These are phyloP conservation scores for Anseranas semipalmata DNA, from an alignment of 2,113 vertebrate species.

Conservation along the genomic window DNA sequence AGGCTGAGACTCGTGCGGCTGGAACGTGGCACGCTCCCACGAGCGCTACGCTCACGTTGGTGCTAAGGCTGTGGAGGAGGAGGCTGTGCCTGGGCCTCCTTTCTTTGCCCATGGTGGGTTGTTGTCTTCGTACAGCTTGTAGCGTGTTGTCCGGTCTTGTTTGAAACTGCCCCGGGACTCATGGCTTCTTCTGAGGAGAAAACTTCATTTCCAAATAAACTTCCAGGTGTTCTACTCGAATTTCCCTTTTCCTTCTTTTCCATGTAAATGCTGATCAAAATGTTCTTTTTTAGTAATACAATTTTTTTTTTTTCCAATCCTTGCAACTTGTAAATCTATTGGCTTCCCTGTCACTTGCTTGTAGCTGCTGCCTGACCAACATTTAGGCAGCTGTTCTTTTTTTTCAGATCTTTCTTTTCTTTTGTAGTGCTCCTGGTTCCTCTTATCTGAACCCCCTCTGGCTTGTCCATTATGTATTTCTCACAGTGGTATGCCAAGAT, in stretches of 20 bases:
- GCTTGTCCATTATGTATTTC: background rate
- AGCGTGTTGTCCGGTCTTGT: background rate
- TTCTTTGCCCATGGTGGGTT: accelerated
- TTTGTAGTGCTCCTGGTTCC: background rate
- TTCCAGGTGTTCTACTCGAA: background rate
- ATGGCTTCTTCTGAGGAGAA: background rate
- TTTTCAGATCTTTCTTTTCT: background rate
- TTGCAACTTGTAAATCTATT: background rate
- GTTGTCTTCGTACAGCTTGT: background rate
- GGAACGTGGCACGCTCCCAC: background rate
- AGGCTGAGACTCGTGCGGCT: accelerated
- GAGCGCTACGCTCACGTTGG: background rate
- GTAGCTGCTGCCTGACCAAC: background rate
- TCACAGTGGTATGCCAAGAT: background rate
- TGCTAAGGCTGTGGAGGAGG: background rate
- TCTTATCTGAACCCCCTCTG: background rate
- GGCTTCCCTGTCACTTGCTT: background rate
- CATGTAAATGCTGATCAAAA: background rate
- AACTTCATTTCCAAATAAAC: background rate
- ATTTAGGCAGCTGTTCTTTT: background rate
- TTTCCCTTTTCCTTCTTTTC: background rate
- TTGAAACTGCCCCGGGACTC: background rate
- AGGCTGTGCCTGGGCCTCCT: background rate
- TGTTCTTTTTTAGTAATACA: background rate
- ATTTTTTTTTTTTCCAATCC: background rate